Evolutionary conservation across 1,140 invertebrate species (phyloP).

Genomic region (fruit fly (Drosophila melanogaster)): Release_6_plus_ISO1_MT NT_037436.4:1677501-1678000

Average conservation of each 20-base stretch:
- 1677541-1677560: conserved; percentile 2
- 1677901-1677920: conserved; percentile 78
- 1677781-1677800: conserved; percentile 61
- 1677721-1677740: conserved; percentile 67
- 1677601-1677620: conserved; percentile 79
- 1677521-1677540: conserved; percentile 30
- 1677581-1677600: conserved; percentile 54
- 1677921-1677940: conserved; percentile 78
- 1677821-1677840: conserved; percentile 78
- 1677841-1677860: conserved; percentile 72
- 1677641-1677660: conserved; percentile 82
- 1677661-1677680: conserved; percentile 63
- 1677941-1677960: conserved; percentile 69
- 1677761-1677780: conserved; percentile 50
- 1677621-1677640: conserved; percentile 71
- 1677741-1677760: conserved; percentile 40
- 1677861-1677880: background rate
- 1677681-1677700: conserved; percentile 74
- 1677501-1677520: conserved; percentile 72
- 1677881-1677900: conserved; percentile 28
- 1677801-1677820: conserved; percentile 67
- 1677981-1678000: conserved; percentile 22
- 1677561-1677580: conserved; percentile 6
- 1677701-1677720: conserved; percentile 17
- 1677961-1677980: conserved; percentile 39